These are phyloP conservation scores for Prochilodus magdalenae DNA, from an alignment of 2,113 vertebrate species.

Conservation along the genomic window DNA sequence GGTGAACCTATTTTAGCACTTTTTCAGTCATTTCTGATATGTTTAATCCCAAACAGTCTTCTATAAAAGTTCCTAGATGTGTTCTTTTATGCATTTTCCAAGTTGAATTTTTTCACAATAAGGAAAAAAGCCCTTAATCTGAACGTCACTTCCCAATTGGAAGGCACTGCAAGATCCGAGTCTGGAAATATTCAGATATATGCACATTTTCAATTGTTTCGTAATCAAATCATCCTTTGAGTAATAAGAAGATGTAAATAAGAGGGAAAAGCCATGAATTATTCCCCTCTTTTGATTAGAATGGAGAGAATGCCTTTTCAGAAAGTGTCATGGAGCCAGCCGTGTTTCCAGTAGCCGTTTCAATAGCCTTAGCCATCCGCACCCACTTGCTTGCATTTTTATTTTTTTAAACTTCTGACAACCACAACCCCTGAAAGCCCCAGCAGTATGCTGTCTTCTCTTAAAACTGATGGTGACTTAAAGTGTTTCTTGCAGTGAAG, in stretches of 20 bases:
- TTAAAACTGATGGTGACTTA: too few relatives aligned
- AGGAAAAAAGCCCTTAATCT: neutral
- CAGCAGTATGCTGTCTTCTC: too few relatives aligned
- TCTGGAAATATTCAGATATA: slow-evolving; percentile 45
- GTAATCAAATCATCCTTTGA: slow-evolving; percentile 30
- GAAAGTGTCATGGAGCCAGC: neutral
- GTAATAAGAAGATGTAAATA: slow-evolving; percentile 41
- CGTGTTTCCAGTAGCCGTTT: neutral
- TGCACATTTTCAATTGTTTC: slow-evolving; percentile 50
- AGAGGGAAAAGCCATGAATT: slow-evolving; percentile 27
- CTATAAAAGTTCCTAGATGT: neutral
- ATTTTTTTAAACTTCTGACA: too few relatives aligned
- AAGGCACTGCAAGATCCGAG: neutral
- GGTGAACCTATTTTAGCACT: neutral
- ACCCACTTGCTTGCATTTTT: neutral
- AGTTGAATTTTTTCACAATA: neutral
- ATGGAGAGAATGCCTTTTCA: neutral
- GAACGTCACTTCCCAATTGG: neutral
- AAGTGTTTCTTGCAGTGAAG: too few relatives aligned
- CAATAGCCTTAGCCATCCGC: neutral
- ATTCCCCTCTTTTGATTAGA: neutral
- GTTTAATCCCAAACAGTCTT: neutral
- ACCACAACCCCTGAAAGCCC: too few relatives aligned
- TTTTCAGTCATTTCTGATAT: neutral
- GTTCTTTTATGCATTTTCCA: neutral